Evolutionary conservation across 2,888 invertebrate species (phyloP).

Genomic region (Rugalucina vietnamica): DNA sequence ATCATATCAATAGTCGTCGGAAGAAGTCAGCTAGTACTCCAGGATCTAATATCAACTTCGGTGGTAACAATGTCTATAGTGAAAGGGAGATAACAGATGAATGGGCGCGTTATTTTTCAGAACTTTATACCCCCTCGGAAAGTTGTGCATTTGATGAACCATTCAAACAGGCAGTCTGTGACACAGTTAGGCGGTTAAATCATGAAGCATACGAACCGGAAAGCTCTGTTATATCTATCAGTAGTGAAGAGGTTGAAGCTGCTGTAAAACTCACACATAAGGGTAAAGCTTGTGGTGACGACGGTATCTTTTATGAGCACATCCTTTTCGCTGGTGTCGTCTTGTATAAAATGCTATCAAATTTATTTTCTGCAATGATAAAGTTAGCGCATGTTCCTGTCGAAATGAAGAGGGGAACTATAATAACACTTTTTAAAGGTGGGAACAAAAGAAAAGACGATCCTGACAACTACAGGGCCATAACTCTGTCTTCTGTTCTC

Average conservation of each 20-base stretch:
- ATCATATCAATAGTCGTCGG: neutral
- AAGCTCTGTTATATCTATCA: neutral
- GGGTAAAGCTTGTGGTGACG: neutral
- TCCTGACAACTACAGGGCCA: conserved; percentile 10
- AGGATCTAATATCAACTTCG: too few relatives aligned
- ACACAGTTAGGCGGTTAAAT: neutral
- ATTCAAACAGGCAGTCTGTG: too few relatives aligned
- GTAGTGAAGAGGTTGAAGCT: neutral
- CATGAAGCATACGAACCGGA: too few relatives aligned
- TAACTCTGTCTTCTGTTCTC: neutral
- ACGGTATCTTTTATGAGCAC: neutral
- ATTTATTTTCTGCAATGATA: neutral
- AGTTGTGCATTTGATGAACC: neutral
- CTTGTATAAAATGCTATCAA: neutral
- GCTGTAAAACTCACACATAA: neutral
- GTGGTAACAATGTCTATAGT: too few relatives aligned
- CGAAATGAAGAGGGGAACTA: neutral
- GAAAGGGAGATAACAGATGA: neutral
- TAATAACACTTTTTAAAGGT: conserved; percentile 8
- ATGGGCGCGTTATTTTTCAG: neutral
- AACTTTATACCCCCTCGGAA: neutral
- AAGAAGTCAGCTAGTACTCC: neutral
- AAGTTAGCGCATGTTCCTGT: neutral
- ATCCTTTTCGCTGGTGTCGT: neutral
- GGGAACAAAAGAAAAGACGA: conserved; percentile 10